phyloP scores from a whole-genome alignment of 2,113 vertebrate genomes.

The Struthio camelus region DNA sequence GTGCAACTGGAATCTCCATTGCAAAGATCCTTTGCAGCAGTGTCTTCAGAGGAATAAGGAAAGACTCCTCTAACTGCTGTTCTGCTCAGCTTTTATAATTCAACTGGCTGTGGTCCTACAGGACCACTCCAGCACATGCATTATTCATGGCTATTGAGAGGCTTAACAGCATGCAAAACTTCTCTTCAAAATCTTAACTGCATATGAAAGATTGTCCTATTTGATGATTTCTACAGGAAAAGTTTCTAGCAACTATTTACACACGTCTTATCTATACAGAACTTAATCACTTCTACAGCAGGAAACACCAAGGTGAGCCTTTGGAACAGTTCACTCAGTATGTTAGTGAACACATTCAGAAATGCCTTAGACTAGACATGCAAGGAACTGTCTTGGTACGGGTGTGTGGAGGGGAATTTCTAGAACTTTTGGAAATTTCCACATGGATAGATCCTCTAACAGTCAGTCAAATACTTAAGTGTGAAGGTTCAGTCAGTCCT shows the following conservation, averaged over 20 bases:
- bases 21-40: background rate
- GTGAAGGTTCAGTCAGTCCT: background rate
- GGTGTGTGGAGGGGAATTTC: background rate
- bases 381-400: background rate
- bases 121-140: background rate
- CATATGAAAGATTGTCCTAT: too few relatives aligned
- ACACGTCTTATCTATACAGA: background rate
- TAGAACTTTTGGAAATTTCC: background rate
- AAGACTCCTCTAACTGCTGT: background rate
- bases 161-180: background rate
- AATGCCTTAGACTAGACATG: background rate
- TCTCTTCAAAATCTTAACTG: background rate
- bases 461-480: background rate
- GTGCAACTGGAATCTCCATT: background rate
- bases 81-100: too few relatives aligned
- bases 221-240: background rate
- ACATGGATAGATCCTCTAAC: background rate
- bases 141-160: background rate
- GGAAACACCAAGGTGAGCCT: background rate
- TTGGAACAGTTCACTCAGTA: background rate
- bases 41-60: background rate
- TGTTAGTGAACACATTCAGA: background rate
- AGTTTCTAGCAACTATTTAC: background rate
- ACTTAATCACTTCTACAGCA: background rate
- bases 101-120: background rate